A percentile compares a stretch with the other conserved stretches of the same genome.
These are phyloP conservation scores for Stegastes partitus DNA, from an alignment of 2,113 vertebrate species.

Conservation along the genomic window DNA sequence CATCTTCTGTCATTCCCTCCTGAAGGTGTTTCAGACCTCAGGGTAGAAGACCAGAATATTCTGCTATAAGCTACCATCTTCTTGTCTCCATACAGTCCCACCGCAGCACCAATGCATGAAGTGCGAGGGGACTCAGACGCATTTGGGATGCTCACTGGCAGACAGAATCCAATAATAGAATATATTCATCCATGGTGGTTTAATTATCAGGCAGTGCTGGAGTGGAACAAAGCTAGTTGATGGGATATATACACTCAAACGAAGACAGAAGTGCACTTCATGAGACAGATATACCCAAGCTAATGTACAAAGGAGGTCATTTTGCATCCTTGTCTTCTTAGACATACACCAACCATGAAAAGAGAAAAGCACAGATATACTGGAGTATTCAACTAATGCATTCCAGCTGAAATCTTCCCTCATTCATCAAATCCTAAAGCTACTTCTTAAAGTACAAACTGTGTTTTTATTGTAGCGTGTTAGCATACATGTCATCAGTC, in stretches of 20 bases:
- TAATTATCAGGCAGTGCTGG: slow-evolving; percentile 63
- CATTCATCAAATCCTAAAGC: neutral
- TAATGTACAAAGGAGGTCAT: neutral
- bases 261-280: slow-evolving; percentile 35
- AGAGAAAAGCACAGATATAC: neutral
- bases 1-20: slow-evolving; percentile 54
- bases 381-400: neutral
- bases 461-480: neutral
- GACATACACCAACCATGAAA: neutral
- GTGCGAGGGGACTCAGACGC: slow-evolving; percentile 25
- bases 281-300: neutral
- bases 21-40: slow-evolving; percentile 22
- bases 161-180: slow-evolving; percentile 61
- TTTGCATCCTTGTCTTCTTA: neutral
- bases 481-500: slow-evolving; percentile 27
- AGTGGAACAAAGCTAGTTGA: slow-evolving; percentile 69
- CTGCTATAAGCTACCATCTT: too few relatives aligned
- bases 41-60: slow-evolving; percentile 17
- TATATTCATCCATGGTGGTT: slow-evolving; percentile 59
- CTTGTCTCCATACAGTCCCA: slow-evolving; percentile 36
- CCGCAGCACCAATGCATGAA: slow-evolving; percentile 4
- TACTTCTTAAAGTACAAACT: neutral
- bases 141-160: slow-evolving; percentile 31
- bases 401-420: neutral
- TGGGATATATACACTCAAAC: slow-evolving; percentile 55